Base-by-base conservation (phyloP, 2,888 invertebrate genomes). In the Rhingia campestris region DNA sequence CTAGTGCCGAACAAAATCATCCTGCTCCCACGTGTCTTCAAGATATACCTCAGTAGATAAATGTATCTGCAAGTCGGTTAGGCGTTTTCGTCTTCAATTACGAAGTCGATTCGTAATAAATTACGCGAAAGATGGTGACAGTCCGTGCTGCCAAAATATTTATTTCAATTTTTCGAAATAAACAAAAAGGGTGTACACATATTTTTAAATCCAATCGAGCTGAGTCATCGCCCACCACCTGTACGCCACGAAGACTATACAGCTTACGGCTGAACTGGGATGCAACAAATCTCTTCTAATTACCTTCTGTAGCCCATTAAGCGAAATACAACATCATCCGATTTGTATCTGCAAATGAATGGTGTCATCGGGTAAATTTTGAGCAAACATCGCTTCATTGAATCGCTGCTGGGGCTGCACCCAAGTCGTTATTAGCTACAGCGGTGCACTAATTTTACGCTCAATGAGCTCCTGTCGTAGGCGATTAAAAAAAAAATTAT, bases 201-300 rank as follows among this genome's bases (percentile, higher is more conserved):
- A 49, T 49, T 49, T 49, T 49, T 49, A 10, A 30, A 2, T 49
- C 10, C 10, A 49, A 30, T 49, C 4, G 2, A 22, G 32, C 49
- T 49, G 49, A 49, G 49, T 49, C 49, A 49, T 30, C 22, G 49
- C 10, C 49, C 6, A 22, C 30, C 10, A 49, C 49, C 30, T 9
- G 10, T 4, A 41, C 1, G 14, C 6, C 14, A 6, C 2, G 6
- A 5, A 5, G 6, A 45, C 6, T n/a, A 6, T 7, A 47, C 1
- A 14, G 10, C 30, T 51, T 51, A 4, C 33, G 3, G 32, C 49
- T 9, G 2, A 14, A 9, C 9, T 49, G 12, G 49, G 63, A 51
- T 51, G 43, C 53, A 33, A 66, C 54, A 66, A 66, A 54, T 67
- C 67, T 56, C 33, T 67, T 33, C 67, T 67, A 54, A 67, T 67